Percentiles rank a stretch among this genome's conserved stretches.
Conservation (phyloP, 2,113 vertebrate species). For the Ciconia stormi region DNA sequence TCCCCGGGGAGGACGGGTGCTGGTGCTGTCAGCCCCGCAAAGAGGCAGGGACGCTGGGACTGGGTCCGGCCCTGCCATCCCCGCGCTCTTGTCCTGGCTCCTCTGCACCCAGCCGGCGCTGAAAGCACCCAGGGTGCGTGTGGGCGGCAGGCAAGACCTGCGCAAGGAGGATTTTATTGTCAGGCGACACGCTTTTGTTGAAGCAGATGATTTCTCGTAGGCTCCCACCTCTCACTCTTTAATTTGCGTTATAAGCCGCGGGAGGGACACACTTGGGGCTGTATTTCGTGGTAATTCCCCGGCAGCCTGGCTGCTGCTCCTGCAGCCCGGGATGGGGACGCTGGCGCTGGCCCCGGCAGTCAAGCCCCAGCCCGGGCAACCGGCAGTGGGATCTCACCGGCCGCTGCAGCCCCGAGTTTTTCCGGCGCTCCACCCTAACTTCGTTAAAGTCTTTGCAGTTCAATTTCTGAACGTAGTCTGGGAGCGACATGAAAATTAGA, state of each 20-base stretch:
- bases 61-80: not conserved
- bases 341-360: accelerated
- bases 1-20: accelerated
- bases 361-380: not conserved
- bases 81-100: not conserved
- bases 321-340: not conserved
- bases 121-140: accelerated
- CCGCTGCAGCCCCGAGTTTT: accelerated
- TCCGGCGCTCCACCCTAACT: not conserved
- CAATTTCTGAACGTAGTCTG: conserved; percentile 65
- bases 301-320: not conserved
- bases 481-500: conserved; percentile 74
- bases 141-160: accelerated
- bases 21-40: not conserved
- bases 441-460: conserved; percentile 29
- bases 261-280: not conserved
- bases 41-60: not conserved
- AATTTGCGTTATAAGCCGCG: accelerated
- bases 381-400: accelerated
- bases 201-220: not conserved
- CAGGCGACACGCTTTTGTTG: not conserved
- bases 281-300: accelerated
- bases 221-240: not conserved
- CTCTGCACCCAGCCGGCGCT: accelerated
- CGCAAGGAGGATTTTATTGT: not conserved